These are phyloP conservation scores for Euclidia mi DNA, from an alignment of 2,888 invertebrate genomes.

Conservation along the genomic window DNA sequence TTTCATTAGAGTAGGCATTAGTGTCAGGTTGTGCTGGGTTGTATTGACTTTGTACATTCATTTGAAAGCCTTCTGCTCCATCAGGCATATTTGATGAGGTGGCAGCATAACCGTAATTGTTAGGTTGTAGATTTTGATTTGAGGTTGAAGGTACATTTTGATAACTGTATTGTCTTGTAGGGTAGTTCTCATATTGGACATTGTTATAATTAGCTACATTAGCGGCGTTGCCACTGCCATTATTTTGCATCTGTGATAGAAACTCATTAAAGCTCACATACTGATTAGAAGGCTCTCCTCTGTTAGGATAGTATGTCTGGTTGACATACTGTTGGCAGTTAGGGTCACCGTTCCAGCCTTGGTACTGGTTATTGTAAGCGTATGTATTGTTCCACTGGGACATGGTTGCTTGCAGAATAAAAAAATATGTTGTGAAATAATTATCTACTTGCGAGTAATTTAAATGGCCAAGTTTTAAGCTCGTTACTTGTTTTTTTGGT, in stretches of 20 bases:
- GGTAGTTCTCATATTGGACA: slow-evolving; percentile 75
- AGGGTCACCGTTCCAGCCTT: slow-evolving; percentile 77
- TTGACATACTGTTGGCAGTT: slow-evolving; percentile 77
- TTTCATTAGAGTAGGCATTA: slow-evolving; percentile 68
- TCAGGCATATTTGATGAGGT: slow-evolving; percentile 62
- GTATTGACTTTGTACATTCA: slow-evolving; percentile 65
- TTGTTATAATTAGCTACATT: slow-evolving; percentile 68
- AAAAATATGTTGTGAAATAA: slow-evolving; percentile 66
- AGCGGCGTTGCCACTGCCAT: slow-evolving; percentile 60
- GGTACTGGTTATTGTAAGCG: slow-evolving; percentile 80
- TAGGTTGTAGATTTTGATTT: slow-evolving; percentile 68
- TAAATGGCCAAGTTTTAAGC: slow-evolving; percentile 45
- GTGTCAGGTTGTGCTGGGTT: slow-evolving; percentile 59
- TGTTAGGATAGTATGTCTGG: slow-evolving; percentile 75
- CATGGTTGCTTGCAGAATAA: slow-evolving; percentile 68
- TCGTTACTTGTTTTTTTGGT: slow-evolving; percentile 49
- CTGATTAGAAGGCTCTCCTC: slow-evolving; percentile 74
- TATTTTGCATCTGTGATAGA: slow-evolving; percentile 79
- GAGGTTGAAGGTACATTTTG: slow-evolving; percentile 73
- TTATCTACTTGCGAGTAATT: slow-evolving; percentile 43
- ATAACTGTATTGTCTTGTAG: slow-evolving; percentile 73
- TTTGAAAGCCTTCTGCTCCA: slow-evolving; percentile 64
- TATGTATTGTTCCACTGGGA: slow-evolving; percentile 87
- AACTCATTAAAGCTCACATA: slow-evolving; percentile 86
- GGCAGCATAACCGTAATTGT: slow-evolving; percentile 67